Conservation (phyloP, 2,113 vertebrate genomes). For the Oryzias javanicus region DNA sequence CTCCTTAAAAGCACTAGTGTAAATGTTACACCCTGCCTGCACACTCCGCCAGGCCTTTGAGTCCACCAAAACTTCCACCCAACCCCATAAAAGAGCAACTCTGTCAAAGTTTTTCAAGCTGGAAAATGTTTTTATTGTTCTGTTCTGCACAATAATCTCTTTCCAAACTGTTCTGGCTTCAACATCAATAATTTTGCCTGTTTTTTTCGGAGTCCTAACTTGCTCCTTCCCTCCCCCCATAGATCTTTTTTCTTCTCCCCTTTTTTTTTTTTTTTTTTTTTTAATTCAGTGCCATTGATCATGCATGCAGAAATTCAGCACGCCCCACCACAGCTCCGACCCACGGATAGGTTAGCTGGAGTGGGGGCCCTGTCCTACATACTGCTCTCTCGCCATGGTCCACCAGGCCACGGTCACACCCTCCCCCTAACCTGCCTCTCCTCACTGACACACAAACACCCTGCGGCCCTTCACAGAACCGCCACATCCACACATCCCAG, state of each 20-base stretch:
- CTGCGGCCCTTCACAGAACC: slow-evolving; percentile 47
- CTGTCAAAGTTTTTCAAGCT: slow-evolving; percentile 22
- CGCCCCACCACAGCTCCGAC: slow-evolving; percentile 67
- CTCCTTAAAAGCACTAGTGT: slow-evolving; percentile 8
- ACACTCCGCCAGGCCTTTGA: slow-evolving; percentile 12
- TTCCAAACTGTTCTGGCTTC: background rate
- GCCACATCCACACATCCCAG: slow-evolving; percentile 48
- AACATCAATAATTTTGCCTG: slow-evolving; percentile 10
- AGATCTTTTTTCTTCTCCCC: slow-evolving; percentile 46
- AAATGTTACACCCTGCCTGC: slow-evolving; percentile 2
- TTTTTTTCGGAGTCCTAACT: slow-evolving; percentile 43
- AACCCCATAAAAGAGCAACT: slow-evolving; percentile 25
- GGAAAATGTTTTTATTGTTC: background rate
- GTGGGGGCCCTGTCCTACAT: slow-evolving; percentile 77
- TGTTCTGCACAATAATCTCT: background rate
- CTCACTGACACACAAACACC: slow-evolving; percentile 37
- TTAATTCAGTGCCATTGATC: slow-evolving; percentile 79
- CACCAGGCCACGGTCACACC: slow-evolving; percentile 60
- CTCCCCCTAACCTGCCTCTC: slow-evolving; percentile 56
- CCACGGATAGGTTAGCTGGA: slow-evolving; percentile 67
- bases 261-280: slow-evolving; percentile 45
- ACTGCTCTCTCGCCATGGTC: slow-evolving; percentile 71
- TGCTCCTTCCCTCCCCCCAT: slow-evolving; percentile 45
- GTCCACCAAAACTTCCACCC: slow-evolving; percentile 13
- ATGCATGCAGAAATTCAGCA: slow-evolving; percentile 82